Evolutionary conservation across 2,888 invertebrate species (phyloP).

Genomic region (Zhengitettix transpicula): DNA sequence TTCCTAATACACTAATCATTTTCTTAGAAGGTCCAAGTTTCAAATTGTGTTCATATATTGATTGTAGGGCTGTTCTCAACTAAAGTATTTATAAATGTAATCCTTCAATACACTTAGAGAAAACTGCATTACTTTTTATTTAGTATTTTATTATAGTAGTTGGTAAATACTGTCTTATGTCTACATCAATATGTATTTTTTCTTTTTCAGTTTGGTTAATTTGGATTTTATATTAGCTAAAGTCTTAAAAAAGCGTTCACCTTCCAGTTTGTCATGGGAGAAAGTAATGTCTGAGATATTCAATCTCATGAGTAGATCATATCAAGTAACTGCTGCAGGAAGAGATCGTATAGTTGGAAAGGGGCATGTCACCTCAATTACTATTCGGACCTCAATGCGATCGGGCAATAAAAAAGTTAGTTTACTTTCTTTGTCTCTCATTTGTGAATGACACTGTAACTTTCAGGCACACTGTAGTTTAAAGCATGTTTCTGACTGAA

Average conservation of each 20-base stretch:
- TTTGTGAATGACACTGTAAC: no score
- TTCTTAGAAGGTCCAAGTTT: no score
- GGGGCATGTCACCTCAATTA: constrained; percentile 59
- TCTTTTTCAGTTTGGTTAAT: background rate
- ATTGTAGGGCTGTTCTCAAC: no score
- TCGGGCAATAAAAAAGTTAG: constrained; percentile 74
- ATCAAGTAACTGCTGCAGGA: constrained; percentile 32
- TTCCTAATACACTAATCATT: no score
- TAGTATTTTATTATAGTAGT: background rate
- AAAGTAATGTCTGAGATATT: constrained; percentile 47
- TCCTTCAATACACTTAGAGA: no score
- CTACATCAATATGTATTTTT: background rate
- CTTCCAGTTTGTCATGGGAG: constrained; percentile 45
- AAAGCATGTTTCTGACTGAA: no score
- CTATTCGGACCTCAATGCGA: constrained; percentile 58
- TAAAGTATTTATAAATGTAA: no score
- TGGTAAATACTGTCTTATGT: background rate
- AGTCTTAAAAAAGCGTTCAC: constrained; percentile 15
- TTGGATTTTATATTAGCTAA: background rate
- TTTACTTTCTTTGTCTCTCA: background rate
- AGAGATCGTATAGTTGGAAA: constrained; percentile 27
- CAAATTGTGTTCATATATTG: no score
- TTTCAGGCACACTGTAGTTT: no score
- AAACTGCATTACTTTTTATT: no score
- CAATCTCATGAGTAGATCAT: constrained; percentile 53